Percentiles rank a stretch among this genome's conserved stretches.
Conservation (phyloP, 2,797 vertebrate genomes). For the Linurgus olivaceus region DNA sequence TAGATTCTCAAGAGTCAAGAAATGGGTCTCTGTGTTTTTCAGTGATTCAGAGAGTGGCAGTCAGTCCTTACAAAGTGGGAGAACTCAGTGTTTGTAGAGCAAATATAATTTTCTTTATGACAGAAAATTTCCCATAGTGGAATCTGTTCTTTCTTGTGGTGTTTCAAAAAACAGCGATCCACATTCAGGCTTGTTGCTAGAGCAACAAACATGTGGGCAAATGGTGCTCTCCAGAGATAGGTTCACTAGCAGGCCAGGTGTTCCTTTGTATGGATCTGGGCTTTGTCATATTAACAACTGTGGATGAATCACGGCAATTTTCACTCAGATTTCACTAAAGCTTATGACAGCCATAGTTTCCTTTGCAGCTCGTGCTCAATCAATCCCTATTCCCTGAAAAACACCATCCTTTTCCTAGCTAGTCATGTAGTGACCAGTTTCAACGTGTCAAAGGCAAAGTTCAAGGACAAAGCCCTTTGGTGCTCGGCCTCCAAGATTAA, state of each 20-base stretch:
- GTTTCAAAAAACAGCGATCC: not conserved
- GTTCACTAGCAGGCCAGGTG: slow-evolving; percentile 17
- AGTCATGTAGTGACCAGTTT: not conserved
- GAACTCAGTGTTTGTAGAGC: slow-evolving; percentile 35
- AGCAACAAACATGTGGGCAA: slow-evolving; percentile 26
- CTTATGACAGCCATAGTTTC: not conserved
- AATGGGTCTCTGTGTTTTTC: not conserved
- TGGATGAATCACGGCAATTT: slow-evolving; percentile 39
- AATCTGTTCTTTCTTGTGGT: not conserved
- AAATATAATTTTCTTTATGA: slow-evolving; percentile 55
- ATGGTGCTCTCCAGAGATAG: not conserved
- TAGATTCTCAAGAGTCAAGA: slow-evolving; percentile 43
- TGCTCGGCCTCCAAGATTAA: not conserved
- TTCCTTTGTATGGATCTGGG: slow-evolving; percentile 15
- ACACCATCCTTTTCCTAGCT: not conserved
- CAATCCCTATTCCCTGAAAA: not conserved
- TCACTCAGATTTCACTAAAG: slow-evolving; percentile 9
- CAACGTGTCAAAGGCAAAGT: not conserved
- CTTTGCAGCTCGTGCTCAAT: not conserved
- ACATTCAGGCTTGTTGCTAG: slow-evolving; percentile 19
- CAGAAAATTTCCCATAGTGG: slow-evolving; percentile 52
- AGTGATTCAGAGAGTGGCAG: slow-evolving; percentile 57
- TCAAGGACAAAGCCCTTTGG: not conserved
- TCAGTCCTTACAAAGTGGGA: slow-evolving; percentile 44
- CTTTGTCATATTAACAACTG: slow-evolving; percentile 29